A percentile compares a stretch with the other conserved stretches of the same genome.
Conservation (phyloP, 2,888 invertebrate species). For the Periphyllus acericola region DNA sequence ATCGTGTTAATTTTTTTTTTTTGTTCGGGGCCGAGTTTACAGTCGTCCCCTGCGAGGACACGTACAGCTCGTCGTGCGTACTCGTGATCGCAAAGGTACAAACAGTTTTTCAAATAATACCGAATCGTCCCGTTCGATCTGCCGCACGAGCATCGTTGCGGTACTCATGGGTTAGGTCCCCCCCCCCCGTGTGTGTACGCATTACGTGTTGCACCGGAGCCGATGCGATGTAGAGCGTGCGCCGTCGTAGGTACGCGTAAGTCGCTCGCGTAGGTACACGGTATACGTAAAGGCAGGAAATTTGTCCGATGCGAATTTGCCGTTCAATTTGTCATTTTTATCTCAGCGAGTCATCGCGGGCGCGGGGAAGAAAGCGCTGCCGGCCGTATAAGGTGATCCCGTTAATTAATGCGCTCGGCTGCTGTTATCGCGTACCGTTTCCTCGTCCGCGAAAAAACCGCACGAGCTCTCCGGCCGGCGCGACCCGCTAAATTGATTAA, state of each 20-base stretch:
- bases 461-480: not conserved
- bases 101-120: no score
- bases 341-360: constrained; percentile 47
- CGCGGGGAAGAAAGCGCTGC: constrained; percentile 22
- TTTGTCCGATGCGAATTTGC: constrained; percentile 48
- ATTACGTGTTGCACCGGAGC: no score
- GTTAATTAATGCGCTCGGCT: constrained; percentile 44
- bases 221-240: not conserved
- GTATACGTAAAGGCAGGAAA: not conserved
- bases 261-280: not conserved
- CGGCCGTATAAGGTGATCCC: constrained; percentile 41
- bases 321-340: constrained; percentile 57
- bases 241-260: not conserved
- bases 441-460: constrained; percentile 24
- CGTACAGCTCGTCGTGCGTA: no score
- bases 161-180: not conserved
- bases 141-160: not conserved
- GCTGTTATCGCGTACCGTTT: constrained; percentile 25
- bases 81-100: no score
- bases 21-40: no score
- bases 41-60: no score
- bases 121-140: not conserved
- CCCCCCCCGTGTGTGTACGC: not conserved
- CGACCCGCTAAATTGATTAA: constrained; percentile 57
- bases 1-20: no score